A percentile compares a stretch with the other conserved stretches of the same genome.
Evolutionary conservation across 2,113 vertebrate species (phyloP).

Genomic region (Tylochromis polylepis): DNA sequence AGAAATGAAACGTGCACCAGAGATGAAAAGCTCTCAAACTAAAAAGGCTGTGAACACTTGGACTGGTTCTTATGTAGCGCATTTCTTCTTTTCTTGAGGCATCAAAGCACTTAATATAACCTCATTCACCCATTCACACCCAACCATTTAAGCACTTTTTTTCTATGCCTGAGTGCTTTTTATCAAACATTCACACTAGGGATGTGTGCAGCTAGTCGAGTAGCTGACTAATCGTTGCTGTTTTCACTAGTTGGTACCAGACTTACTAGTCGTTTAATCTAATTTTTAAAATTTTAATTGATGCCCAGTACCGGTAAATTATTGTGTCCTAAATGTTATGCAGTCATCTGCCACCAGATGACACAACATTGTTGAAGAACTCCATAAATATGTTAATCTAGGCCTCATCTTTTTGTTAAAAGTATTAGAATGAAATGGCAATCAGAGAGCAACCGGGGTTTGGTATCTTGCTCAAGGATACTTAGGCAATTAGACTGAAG

Average conservation of each 20-base stretch:
- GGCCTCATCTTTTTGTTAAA: neutral
- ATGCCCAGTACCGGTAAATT: neutral
- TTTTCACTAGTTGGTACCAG: neutral
- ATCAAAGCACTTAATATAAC: neutral
- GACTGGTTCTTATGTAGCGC: neutral
- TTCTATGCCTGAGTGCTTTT: neutral
- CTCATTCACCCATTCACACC: neutral
- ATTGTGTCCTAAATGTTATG: neutral
- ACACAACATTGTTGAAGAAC: neutral
- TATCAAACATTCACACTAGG: neutral
- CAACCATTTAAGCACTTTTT: neutral
- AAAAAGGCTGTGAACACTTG: neutral
- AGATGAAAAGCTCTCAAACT: neutral
- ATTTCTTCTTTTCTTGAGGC: neutral
- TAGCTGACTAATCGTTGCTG: neutral
- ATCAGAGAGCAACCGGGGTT: neutral
- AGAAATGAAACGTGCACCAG: neutral
- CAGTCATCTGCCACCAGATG: neutral
- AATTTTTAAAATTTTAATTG: neutral
- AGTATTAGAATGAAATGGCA: neutral
- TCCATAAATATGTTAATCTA: neutral
- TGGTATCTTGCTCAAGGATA: neutral
- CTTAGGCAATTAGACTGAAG: neutral
- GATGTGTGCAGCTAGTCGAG: accelerated
- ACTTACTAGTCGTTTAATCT: neutral